Evolutionary conservation across 2,113 vertebrate species (phyloP).

Genomic region (Periophthalmus modestus): DNA sequence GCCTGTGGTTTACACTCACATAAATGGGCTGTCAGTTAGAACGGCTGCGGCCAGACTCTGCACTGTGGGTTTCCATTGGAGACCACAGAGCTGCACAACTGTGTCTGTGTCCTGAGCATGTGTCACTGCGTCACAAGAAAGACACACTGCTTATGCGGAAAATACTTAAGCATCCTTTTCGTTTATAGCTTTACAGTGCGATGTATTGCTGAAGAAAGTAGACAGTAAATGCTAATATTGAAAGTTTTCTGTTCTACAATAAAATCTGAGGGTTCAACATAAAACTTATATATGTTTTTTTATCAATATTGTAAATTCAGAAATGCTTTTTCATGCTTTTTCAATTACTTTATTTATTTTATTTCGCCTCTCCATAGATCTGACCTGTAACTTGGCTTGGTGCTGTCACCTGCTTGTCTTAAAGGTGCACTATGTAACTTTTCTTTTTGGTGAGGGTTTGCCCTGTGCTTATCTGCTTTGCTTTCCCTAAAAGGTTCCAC

Average conservation of each 20-base stretch:
- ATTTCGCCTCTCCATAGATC: too few relatives aligned
- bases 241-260: too few relatives aligned
- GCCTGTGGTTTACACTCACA: slow-evolving; percentile 25
- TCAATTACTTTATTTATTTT: too few relatives aligned
- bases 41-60: slow-evolving; percentile 25
- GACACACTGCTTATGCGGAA: slow-evolving; percentile 17
- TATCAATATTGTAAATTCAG: too few relatives aligned
- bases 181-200: too few relatives aligned
- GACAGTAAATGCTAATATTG: too few relatives aligned
- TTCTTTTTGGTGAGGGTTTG: not conserved
- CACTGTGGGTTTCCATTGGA: slow-evolving; percentile 48
- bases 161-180: not conserved
- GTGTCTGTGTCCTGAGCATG: slow-evolving; percentile 30
- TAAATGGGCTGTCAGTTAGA: slow-evolving; percentile 47
- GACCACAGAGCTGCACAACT: slow-evolving; percentile 52
- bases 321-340: too few relatives aligned
- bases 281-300: too few relatives aligned
- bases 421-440: not conserved
- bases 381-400: too few relatives aligned
- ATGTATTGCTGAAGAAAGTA: too few relatives aligned
- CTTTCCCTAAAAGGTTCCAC: too few relatives aligned
- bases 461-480: slow-evolving; percentile 3
- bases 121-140: slow-evolving; percentile 47
- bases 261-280: too few relatives aligned
- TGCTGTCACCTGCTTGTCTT: not conserved